Base-by-base conservation (phyloP, 1,140 invertebrate genomes). In the Drosophila ohnishii region DNA sequence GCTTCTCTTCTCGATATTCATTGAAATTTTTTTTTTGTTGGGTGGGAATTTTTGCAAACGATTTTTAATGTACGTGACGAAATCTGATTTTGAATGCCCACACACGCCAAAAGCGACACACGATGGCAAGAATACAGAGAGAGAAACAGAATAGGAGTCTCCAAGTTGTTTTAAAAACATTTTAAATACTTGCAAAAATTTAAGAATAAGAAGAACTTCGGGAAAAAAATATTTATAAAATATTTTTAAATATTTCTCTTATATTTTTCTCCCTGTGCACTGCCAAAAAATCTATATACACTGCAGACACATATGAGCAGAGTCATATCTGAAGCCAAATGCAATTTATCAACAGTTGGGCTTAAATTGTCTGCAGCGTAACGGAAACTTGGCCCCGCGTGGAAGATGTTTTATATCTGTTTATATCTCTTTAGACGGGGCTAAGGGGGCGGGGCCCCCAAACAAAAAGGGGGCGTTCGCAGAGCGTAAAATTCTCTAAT, bases 281-380 rank as follows among this genome's bases (percentile, higher is more conserved):
- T 28, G 35, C 22, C 34, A 32, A 48, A 70, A 60, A 55, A 14
- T 35, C 11, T 65, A 57, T 70, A 39, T 37, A 57, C 11, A 75
- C 44, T 66, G 48, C 40, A 44, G 19, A 44, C 35, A 58, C 44
- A 39, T 66, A 35, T 55, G 30, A 28, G 35, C 57, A 56, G 22
- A 61, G 62, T 67, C 56, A 60, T 75, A 86, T 66, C 78, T 88
- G 79, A 62, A 83, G 82, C 82, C 84, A 87, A 87, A 77, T 87
- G 84, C 80, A 88, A 87, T 87, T 87, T 87, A 77, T 87, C 83
- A 87, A 83, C 83, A 87, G 83, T 86, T 86, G 83, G 39, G 84
- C 79, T 87, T 83, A 87, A 87, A 87, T 87, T 87, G 83, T 87
- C 84, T 83, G 84, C 83, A 88, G 83, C 84, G 71, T 83, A 70